Percentiles rank a stretch among this genome's conserved stretches.
Evolutionary conservation across 2,888 invertebrate species (phyloP).

Genomic region (Mellilla xanthometata): DNA sequence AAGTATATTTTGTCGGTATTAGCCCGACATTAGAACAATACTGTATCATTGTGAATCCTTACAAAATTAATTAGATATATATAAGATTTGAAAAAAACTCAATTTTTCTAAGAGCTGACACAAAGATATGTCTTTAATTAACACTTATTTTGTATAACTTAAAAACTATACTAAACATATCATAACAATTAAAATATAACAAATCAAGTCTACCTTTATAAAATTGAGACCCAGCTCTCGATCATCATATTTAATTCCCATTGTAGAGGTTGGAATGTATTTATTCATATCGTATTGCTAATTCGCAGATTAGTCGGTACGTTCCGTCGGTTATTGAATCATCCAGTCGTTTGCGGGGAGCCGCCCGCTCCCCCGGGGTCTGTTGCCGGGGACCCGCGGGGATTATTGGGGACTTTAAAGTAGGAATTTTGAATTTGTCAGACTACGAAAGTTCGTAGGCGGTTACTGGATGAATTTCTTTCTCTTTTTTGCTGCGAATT

Average conservation of each 20-base stretch:
- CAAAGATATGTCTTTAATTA: too few relatives aligned
- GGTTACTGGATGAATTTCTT: too few relatives aligned
- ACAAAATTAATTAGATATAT: too few relatives aligned
- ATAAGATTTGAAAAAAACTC: too few relatives aligned
- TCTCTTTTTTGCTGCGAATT: too few relatives aligned
- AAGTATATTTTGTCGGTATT: too few relatives aligned
- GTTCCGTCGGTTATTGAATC: constrained; percentile 79
- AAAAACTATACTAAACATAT: too few relatives aligned
- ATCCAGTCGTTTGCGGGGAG: constrained; percentile 76
- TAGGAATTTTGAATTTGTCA: constrained; percentile 20
- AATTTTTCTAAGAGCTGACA: too few relatives aligned
- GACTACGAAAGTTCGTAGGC: constrained; percentile 8
- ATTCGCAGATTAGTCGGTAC: constrained; percentile 74
- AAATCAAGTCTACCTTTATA: not conserved
- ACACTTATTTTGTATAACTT: too few relatives aligned
- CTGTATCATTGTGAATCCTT: too few relatives aligned
- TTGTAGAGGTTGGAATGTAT: constrained; percentile 59
- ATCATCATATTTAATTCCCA: constrained; percentile 15
- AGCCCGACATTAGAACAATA: too few relatives aligned
- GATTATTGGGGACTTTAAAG: constrained; percentile 1
- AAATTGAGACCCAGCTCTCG: constrained; percentile 2
- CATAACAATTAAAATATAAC: too few relatives aligned
- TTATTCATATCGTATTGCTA: constrained; percentile 82
- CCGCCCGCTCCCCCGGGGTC: constrained; percentile 50
- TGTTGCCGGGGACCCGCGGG: constrained; percentile 31